phyloP scores from a whole-genome alignment of 1,140 invertebrate genomes.

The Onthophagus taurus region DNA sequence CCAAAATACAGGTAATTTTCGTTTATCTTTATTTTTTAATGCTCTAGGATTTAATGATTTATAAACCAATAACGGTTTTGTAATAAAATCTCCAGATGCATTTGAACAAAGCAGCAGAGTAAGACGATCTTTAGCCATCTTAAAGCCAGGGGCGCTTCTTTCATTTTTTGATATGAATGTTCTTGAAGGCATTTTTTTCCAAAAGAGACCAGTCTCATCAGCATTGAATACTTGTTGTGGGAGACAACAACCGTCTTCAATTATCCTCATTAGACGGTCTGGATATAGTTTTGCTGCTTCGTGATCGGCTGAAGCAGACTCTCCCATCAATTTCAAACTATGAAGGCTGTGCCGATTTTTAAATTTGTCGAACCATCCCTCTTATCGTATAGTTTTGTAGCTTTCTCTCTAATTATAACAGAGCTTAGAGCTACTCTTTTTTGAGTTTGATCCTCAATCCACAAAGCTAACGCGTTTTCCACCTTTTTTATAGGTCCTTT shows the following conservation, averaged over 20 bases:
- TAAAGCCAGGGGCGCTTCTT: background rate
- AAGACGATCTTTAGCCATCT: background rate
- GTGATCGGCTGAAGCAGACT: constrained; percentile 18
- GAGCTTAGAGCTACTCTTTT: too few relatives aligned
- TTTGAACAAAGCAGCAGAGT: constrained; percentile 3
- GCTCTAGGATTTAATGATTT: too few relatives aligned
- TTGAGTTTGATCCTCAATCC: too few relatives aligned
- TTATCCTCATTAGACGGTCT: too few relatives aligned
- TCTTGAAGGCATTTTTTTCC: constrained; percentile 22
- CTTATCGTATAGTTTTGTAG: too few relatives aligned
- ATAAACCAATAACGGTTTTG: too few relatives aligned
- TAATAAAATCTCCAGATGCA: background rate
- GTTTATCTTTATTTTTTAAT: too few relatives aligned
- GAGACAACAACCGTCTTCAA: too few relatives aligned
- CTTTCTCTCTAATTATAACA: too few relatives aligned
- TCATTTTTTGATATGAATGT: background rate
- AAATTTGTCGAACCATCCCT: constrained; percentile 24
- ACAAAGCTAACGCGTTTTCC: too few relatives aligned
- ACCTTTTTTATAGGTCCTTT: too few relatives aligned
- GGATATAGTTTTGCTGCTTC: constrained; percentile 15
- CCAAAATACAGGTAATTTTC: too few relatives aligned
- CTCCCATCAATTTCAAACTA: constrained; percentile 17
- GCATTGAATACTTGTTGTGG: constrained; percentile 27
- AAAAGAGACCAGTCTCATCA: constrained; percentile 27
- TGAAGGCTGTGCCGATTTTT: constrained; percentile 25